Evolutionary conservation across 2,113 vertebrate genomes (phyloP), one percentile per base, ranked within the genome.

Genomic region (Ptychochromis oligacanthus): DNA sequence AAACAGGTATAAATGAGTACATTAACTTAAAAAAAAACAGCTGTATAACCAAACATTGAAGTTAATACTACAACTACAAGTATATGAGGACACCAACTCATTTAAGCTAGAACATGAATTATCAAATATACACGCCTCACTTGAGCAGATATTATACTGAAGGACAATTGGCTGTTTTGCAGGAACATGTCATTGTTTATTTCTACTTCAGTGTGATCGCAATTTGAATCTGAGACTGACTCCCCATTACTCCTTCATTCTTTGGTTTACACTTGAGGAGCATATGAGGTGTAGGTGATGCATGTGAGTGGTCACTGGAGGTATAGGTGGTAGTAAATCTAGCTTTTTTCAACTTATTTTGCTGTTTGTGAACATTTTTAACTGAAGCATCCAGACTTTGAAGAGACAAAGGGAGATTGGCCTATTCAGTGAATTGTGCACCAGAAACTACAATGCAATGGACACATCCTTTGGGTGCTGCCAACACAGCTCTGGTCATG

Each of bases 141-240:
- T 24, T 49, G 46, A 5, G 7, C n/a, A 17, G 22, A 43, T 43
- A 6, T 6, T 67, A 67, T 67, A 2, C 0, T 56, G 76, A 76
- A 76, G 54, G 57, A 46, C 31, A 65, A 15, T 10, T 72, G 49
- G 80, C 24, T 77, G 43, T 81, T 75, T 77, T 55, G 58, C 46
- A 59, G 38, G 57, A 34, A 11, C 2, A 4, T 75, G 72, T 91
- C 79, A 88, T 87, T 83, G 70, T 89, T 89, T 86, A 86, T 81
- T 84, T 83, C 61, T 87, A 84, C 54, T 91, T 74, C 15, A 76
- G 26, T 36, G 59, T 36, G 58, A 90, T 85, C 57, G 64, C 76
- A 5, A 59, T 77, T 49, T 75, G 67, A 90, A 80, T 60, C 70
- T 62, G 74, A 75, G 56, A 79, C 79, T 80, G 72, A 46, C 7